These are phyloP conservation scores for Chionodraco myersi DNA, from an alignment of 2,113 vertebrate species.

Conservation along the genomic window DNA sequence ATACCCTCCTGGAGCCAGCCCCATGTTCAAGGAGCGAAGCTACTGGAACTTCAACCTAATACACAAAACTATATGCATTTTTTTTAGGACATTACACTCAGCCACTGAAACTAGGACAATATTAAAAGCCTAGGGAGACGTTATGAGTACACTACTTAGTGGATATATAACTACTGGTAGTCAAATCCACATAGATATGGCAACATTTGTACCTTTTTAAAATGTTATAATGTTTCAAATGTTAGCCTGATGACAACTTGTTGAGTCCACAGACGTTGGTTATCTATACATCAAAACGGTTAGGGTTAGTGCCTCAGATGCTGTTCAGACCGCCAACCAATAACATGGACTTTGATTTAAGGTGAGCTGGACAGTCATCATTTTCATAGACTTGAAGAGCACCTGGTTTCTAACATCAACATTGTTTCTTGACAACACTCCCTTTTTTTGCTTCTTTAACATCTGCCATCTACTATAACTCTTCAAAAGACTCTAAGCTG, in stretches of 20 bases:
- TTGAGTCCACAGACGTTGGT: too few relatives aligned
- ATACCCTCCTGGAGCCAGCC: neutral
- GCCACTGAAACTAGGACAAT: neutral
- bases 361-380: too few relatives aligned
- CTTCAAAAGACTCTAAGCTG: neutral
- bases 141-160: neutral
- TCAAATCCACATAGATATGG: neutral
- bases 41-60: neutral
- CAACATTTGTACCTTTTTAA: neutral
- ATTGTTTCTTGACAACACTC: too few relatives aligned
- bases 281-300: too few relatives aligned
- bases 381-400: too few relatives aligned
- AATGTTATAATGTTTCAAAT: too few relatives aligned
- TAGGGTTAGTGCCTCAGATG: too few relatives aligned
- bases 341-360: too few relatives aligned
- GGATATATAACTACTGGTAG: slow-evolving; percentile 5
- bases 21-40: neutral
- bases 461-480: neutral
- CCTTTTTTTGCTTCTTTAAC: neutral
- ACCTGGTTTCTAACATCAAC: too few relatives aligned
- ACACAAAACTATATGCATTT: neutral
- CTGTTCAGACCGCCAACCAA: too few relatives aligned
- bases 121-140: neutral
- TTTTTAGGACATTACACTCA: neutral
- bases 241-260: too few relatives aligned